These are phyloP conservation scores for Scaptomyza reducta DNA, from an alignment of 2,888 invertebrate genomes.

Conservation along the genomic window DNA sequence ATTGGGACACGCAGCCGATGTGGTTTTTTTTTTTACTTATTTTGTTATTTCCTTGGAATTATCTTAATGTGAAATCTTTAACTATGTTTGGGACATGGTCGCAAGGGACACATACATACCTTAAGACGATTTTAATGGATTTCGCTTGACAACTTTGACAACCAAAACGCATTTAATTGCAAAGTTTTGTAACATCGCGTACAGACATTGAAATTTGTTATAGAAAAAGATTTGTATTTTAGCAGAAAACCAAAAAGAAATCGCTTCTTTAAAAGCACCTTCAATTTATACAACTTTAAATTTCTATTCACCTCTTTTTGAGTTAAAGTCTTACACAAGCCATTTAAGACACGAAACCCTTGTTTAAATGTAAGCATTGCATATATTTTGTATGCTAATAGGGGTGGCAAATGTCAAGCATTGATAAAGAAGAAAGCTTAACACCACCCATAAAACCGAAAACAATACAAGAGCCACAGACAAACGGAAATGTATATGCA, in stretches of 20 bases:
- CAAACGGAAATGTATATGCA: constrained; percentile 15
- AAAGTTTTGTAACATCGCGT: constrained; percentile 65
- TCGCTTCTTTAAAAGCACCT: neutral
- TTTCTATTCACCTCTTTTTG: neutral
- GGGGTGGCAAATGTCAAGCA: constrained; percentile 41
- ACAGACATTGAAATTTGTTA: constrained; percentile 23
- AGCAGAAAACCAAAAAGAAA: constrained; percentile 2
- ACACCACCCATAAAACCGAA: constrained; percentile 1
- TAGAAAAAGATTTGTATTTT: constrained; percentile 24
- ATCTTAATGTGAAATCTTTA: constrained; percentile 77
- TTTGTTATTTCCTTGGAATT: constrained; percentile 76
- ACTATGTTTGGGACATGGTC: constrained; percentile 77
- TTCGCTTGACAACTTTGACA: constrained; percentile 66
- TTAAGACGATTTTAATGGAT: constrained; percentile 75
- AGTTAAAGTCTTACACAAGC: neutral
- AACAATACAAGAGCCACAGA: constrained; percentile 12
- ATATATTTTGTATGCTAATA: constrained; percentile 50
- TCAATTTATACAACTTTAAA: neutral
- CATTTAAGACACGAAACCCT: constrained; percentile 1
- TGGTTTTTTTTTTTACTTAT: constrained; percentile 33
- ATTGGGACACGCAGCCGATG: constrained; percentile 48
- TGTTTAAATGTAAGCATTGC: constrained; percentile 13
- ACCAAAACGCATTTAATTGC: constrained; percentile 69
- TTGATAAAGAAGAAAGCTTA: constrained; percentile 12
- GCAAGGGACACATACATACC: constrained; percentile 59